Evolutionary conservation across 2,888 invertebrate species (phyloP).

Genomic region (Drosophila crucigera): DNA sequence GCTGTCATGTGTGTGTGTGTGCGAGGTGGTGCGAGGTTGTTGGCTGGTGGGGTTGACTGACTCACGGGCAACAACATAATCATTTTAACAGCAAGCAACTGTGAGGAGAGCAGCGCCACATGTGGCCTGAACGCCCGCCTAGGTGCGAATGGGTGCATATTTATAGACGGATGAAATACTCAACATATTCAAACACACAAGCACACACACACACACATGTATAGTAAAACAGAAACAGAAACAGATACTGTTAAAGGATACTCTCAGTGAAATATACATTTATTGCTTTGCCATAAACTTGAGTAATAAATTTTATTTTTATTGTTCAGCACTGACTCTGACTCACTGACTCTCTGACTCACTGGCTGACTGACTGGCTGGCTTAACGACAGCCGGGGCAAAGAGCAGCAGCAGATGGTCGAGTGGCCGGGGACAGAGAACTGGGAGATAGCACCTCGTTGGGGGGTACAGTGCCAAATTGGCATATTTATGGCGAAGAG

Average conservation of each 20-base stretch:
- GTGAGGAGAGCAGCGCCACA: slow-evolving; percentile 50
- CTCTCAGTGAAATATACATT: slow-evolving; percentile 71
- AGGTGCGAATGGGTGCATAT: slow-evolving; percentile 80
- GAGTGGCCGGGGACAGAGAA: background rate
- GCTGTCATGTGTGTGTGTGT: background rate
- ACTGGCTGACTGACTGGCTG: slow-evolving; percentile 35
- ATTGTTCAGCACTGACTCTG: slow-evolving; percentile 66
- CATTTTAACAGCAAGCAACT: slow-evolving; percentile 67
- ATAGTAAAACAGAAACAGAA: background rate
- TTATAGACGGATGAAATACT: slow-evolving; percentile 67
- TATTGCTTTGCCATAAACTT: slow-evolving; percentile 80
- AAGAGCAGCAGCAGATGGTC: slow-evolving; percentile 2
- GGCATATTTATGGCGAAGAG: slow-evolving; percentile 74
- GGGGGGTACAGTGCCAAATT: slow-evolving; percentile 58
- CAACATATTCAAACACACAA: slow-evolving; percentile 12
- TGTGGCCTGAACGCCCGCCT: slow-evolving; percentile 48
- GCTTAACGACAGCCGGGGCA: background rate
- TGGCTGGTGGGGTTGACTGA: slow-evolving; percentile 19
- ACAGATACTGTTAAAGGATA: slow-evolving; percentile 28
- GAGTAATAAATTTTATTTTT: slow-evolving; percentile 80
- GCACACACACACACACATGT: background rate
- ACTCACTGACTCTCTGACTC: slow-evolving; percentile 34
- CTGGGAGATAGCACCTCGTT: background rate
- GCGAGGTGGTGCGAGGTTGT: background rate
- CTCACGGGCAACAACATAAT: slow-evolving; percentile 68